Base-by-base conservation (phyloP, 2,888 invertebrate genomes). In the Netelia inedita region DNA sequence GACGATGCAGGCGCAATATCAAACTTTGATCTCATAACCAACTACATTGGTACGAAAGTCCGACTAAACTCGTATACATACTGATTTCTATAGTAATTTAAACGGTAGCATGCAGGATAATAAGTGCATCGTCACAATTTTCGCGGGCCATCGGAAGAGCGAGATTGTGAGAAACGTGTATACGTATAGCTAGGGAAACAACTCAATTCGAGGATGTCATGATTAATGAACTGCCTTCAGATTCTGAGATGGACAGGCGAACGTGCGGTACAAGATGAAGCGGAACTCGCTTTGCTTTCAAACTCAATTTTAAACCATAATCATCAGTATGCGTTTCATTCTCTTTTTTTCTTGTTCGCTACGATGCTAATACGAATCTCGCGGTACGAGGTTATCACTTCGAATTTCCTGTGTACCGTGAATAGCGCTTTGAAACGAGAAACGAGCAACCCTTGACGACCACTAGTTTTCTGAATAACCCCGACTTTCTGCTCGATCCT, bases 201-300 rank as follows among this genome's bases (percentile, higher is more conserved):
- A 63, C 81, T 78, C 81, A 81, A 84, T 84, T 74, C 78, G 68
- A 19, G 55, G 78, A 80, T 68, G 76, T 66, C 80, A 68, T 73
- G 84, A 80, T 81, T 84, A 84, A 80, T 84, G 72, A 80, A 59
- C 76, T 61, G 43, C 82, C 81, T 80, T 80, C 75, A 76, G 65
- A 65, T 23, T n/a, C 71, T 21, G 35, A 41, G 59, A 80, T 66
- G 75, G 83, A 72, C 76, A 50, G 71, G 72, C 76, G 72, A n/a
- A 74, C 66, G 19, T 66, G 46, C 23, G 59, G 35, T 35, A 6
- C 23, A 55, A 19, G 74, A 16, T 41, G 19, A 46, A 50, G 43
- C 10, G 23, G 57, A 28, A 50, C 46, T 81, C 65, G 53, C 66
- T 83, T 65, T 68, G 63, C 74, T 65, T 74, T 71, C 35, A 75